Base-by-base conservation (phyloP, 2,113 vertebrate genomes). In the Romanogobio albipinnatus region DNA sequence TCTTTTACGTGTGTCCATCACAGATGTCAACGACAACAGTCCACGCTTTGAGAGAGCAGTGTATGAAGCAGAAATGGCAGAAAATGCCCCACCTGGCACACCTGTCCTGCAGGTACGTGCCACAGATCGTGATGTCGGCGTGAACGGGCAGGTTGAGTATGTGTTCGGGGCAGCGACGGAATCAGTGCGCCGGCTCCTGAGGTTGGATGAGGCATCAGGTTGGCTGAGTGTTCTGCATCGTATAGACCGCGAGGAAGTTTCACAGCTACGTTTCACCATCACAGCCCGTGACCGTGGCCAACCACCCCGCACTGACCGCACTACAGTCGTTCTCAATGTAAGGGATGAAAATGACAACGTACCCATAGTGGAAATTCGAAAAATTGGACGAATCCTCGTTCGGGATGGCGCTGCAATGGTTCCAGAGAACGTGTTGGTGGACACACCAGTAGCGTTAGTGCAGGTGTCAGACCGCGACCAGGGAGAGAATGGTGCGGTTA, bases 11-110 rank as follows among this genome's bases (percentile, higher is more conserved):
- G 96, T 99, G 29, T 95, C 98, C 49, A 98, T 99, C 91, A 98
- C 98, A 3, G 98, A 99, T 74, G 96, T 98, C 75, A 99, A 99
- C 15, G 98, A 99, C 93, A 99, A 99, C 94, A 99, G 95, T 81
- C 98, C 98, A 6, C 96, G 95, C 86, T 99, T 99, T 33, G 97
- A 99, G 91, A 96, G 96, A 85, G 94, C 95, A 26, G 92, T 97
- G 17, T 99, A 99, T 3, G 97, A 99, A 87, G 97, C 97, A 0
- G 97, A 98, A 81, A 93, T 99, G 93, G 96, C 97, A 0, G 98
- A 99, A 91, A 99, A 99, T 77, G 96, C 97, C 76, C 96, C 96
- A 56, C 97, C 97, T 0, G 98, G 98, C 0, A 99, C 97, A 5
- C 98, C 97, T 17, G 97, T 99, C 82, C 93, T 99, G 76, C 97